Base-by-base conservation (phyloP, 2,888 invertebrate genomes). In the Diaphora mendica region DNA sequence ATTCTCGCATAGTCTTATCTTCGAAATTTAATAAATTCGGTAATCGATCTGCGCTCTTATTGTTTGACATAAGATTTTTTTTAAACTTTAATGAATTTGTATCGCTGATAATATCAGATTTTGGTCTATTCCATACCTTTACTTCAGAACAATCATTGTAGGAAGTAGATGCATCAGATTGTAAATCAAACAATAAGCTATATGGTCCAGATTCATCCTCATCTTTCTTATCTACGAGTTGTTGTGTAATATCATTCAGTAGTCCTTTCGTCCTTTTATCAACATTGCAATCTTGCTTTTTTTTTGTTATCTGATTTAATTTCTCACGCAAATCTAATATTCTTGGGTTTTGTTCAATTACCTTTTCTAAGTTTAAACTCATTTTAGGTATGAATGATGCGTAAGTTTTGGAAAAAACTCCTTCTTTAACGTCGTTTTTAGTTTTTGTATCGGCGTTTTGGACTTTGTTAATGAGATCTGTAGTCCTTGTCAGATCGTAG, bases 121-220 rank as follows among this genome's bases (percentile, higher is more conserved):
- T 90, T 69, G 89, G 87, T 79, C 82, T 86, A 73, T 81, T 85
- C 91, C 92, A 91, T 73, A 89, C 79, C 73, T 91, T 91, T 30
- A 82, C 77, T 77, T 89, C 88, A 59, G 85, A 68, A 64, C 75
- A 85, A 33, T 88, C 87, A 71, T 87, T 91, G 76, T 85, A 86
- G 71, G 94, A 93, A 65, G 94, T 90, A 55, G 94, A 93, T 74
- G 94, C 86, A 82, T 93, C 90, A 30, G 91, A 82, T 83, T 96
- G 93, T 69, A 96, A 88, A 86, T 96, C 96, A 87, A 96, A 96
- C 65, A 97, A 90, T 79, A 97, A 93, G 84, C 96, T 96, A 82
- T 96, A 96, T 7, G 97, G 97, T 73, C 97, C 97, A 33, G 96
- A 96, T 77, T 94, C 94, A 79, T 95, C 94, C 69, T 91, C 91